phyloP scores from a whole-genome alignment of 2,888 invertebrate species.

The Punctoribates punctum region DNA sequence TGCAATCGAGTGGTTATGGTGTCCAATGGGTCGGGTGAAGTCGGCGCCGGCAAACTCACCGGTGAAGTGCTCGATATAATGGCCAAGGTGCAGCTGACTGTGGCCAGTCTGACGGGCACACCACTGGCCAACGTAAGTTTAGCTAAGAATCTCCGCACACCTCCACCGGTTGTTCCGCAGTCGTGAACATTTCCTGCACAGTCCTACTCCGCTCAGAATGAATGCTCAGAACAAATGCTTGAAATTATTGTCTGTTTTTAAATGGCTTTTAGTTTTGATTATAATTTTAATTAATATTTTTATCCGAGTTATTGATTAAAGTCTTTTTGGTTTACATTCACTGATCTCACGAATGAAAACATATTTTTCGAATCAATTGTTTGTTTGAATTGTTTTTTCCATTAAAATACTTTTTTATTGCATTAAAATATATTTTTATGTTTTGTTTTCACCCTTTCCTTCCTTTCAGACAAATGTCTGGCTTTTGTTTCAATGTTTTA shows the following conservation, averaged over 20 bases:
- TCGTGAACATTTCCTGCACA: too few relatives aligned
- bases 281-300: too few relatives aligned
- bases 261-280: too few relatives aligned
- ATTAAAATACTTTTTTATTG: too few relatives aligned
- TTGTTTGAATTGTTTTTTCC: not conserved
- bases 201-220: too few relatives aligned
- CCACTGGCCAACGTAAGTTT: slow-evolving; percentile 63
- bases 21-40: slow-evolving; percentile 76
- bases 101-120: slow-evolving; percentile 70
- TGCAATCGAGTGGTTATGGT: slow-evolving; percentile 96
- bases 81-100: slow-evolving; percentile 82
- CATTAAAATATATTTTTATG: too few relatives aligned
- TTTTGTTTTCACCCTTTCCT: too few relatives aligned
- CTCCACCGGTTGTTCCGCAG: not conserved
- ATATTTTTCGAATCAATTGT: not conserved
- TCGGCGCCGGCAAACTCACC: slow-evolving; percentile 91
- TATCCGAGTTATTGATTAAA: not conserved
- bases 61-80: slow-evolving; percentile 91
- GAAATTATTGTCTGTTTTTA: too few relatives aligned
- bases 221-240: not conserved
- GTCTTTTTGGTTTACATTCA: too few relatives aligned
- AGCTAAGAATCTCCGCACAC: slow-evolving; percentile 13
- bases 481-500: not conserved
- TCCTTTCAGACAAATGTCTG: too few relatives aligned
- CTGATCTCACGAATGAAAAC: not conserved